Base-by-base conservation (phyloP, 2,888 invertebrate genomes). In the Volucella bombylans region DNA sequence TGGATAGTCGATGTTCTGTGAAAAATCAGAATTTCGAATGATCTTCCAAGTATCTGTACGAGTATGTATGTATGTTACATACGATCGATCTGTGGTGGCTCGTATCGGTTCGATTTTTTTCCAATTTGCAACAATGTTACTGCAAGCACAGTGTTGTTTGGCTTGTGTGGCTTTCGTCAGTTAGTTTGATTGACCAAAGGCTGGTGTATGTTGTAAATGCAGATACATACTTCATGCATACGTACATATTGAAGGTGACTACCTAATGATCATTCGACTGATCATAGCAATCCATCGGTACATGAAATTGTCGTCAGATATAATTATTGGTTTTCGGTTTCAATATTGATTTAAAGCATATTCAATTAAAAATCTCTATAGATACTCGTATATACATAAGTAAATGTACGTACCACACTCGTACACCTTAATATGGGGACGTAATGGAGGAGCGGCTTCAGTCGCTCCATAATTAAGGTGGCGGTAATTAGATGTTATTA, bases 331-430 rank as follows among this genome's bases (percentile, higher is more conserved):
- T 55, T 85, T 85, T 80, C 45, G 64, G 83, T 80, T 80, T 57
- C 80, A 50, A 74, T 80, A 85, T 85, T 85, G 80, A 85, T 85
- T 85, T 85, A 80, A 69, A 85, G 67, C 71, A 52, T 67, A 76
- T 76, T 83, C 52, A 83, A 71, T 83, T 65, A 74, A 74, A 67
- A 59, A 14, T 41, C 18, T 39, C n/a, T 18, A 8, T 41, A 39
- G 57, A 72, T 47, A 41, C 11, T 31, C 4, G n/a, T 31, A 12
- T 23, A 18, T 1, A 12, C 1, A 14, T 43, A 11, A 0, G 4
- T 14, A n/a, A 8, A 4, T 23, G n/a, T 6, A 0, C 31, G 6
- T 23, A 23, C n/a, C 6, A 31, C 2, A 31, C 31, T 31, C 31
- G 31, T 31, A 31, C 31, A 31, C 6, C 31, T 31, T 31, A 31